Base-by-base conservation (phyloP, 2,888 invertebrate genomes). In the Perithous albicinctus region DNA sequence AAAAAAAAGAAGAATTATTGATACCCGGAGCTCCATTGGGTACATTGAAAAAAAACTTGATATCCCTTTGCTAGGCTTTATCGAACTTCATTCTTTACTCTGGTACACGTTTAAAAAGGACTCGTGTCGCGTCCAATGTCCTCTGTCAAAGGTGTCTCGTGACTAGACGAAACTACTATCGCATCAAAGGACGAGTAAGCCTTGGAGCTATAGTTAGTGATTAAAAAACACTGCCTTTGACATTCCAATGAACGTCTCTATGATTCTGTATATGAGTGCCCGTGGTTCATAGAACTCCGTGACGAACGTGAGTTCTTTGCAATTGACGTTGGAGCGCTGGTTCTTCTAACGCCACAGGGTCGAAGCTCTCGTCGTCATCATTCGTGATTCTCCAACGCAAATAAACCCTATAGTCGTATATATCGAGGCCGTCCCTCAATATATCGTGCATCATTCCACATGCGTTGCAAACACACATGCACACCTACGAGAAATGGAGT, bases 201-300 rank as follows among this genome's bases (percentile, higher is more conserved):
- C 56, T 59, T 26, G 54, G 41, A 59, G 67, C 56, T 59, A 54
- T 46, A 61, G 74, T 75, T 64, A 48, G 64, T 64, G 41, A 78
- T 78, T 64, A 51, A 78, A 75, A 78, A 75, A 78, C 63, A 20
- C 46, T 73, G 10, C 32, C 73, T 70, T 69, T 43, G 64, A 56
- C 63, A 64, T 74, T 56, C n/a, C 38, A 81, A 46, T 23, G 43
- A 41, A 51, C 61, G 26, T 26, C 63, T 54, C 32, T n/a, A 23
- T 20, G 43, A 59, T 54, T 67, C 23, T 63, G 18, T n/a, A 18
- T 56, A 12, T 10, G 35, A 5, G 8, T 15, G n/a, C 6, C 18
- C 15, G 5, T 26, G n/a, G 20, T 7, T 56, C 70, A 26, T 43
- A 41, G 18, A 23, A 41, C 41, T 43, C 26, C 51, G 54, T 56